Conservation (phyloP, 2,113 vertebrate species). For the Dromiciops gliroides region DNA sequence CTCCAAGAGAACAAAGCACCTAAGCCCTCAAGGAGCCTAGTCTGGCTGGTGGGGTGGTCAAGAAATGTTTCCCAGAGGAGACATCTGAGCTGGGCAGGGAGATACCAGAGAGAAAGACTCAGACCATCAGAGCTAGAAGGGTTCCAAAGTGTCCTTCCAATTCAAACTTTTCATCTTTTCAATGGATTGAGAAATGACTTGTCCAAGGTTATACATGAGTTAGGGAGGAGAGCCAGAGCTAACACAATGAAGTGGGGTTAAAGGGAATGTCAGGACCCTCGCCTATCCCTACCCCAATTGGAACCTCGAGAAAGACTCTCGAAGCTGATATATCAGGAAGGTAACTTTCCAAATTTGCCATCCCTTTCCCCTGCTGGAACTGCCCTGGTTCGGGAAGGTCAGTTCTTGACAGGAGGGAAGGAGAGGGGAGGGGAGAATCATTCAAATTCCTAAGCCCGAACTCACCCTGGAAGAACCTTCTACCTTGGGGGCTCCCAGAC, state of each 20-base stretch:
- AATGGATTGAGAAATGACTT: background rate
- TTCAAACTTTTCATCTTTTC: background rate
- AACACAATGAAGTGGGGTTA: background rate
- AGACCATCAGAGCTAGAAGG: background rate
- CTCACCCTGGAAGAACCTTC: background rate
- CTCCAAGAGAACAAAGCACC: background rate
- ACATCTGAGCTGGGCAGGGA: background rate
- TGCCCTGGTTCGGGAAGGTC: background rate
- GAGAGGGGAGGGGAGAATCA: background rate
- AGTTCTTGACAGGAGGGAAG: background rate
- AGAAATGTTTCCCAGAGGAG: background rate
- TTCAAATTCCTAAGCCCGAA: background rate
- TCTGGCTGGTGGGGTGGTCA: background rate
- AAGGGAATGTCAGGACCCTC: background rate
- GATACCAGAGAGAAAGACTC: background rate
- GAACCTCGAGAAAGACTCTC: background rate
- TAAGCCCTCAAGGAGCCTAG: background rate
- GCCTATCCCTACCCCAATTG: background rate
- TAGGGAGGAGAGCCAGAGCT: background rate
- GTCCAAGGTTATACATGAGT: background rate
- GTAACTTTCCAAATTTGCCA: background rate
- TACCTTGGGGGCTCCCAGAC: background rate
- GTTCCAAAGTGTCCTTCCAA: background rate
- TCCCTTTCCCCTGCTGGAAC: background rate
- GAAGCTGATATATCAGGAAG: background rate